Evolutionary conservation across 92 coral and sea anemone species (phyloP), one percentile per base, ranked within the genome.

Genomic region (Bergia sp.): DNA sequence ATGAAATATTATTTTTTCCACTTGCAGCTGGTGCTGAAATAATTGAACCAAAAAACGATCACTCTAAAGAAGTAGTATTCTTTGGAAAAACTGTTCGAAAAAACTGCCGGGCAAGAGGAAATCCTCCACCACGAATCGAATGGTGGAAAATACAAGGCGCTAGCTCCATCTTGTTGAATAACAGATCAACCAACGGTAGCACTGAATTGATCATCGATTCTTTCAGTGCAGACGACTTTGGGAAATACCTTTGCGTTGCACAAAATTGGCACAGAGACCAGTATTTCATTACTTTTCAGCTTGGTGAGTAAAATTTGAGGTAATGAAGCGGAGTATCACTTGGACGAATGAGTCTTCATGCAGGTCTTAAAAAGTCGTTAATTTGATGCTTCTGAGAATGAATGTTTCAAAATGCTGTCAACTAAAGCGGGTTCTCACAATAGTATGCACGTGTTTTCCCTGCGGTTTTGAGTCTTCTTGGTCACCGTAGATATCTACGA

Each of bases 91-190:
- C 79, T 20, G 58, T 95, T 37, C 90, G 90, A 45, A n/a, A 71
- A 75, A 85, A 85, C 0, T 95, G 98, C 20, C 65, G 18, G 41
- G 98, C 98, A 16, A 86, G 71, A 40, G 98, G 98, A 9, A 94
- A 93, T 49, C 97, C 97, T 4, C 12, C 85, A 37, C 97, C 97
- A 74, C 78, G 50, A 36, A 89, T 91, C 1, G 67, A 82, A 18
- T 94, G 97, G 97, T 36, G 49, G 40, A 89, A 88, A 86, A 58
- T 91, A 55, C 37, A 57, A 5, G 67, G 77, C 23, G 89, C 80
- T 12, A 74, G 72, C 66, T n/a, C 75, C 11, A 39, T 76, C 83
- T 41, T 61, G 18, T 43, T 85, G 0, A 37, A 18, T 20, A 67
- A 73, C 37, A 86, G 80, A 40, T n/a, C 43, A 77, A 88, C 83